Evolutionary conservation across 53 echinoderm and acorn worm species (phyloP), one percentile per base, ranked within the genome.

Genomic region (Mesocentrotus franciscanus): DNA sequence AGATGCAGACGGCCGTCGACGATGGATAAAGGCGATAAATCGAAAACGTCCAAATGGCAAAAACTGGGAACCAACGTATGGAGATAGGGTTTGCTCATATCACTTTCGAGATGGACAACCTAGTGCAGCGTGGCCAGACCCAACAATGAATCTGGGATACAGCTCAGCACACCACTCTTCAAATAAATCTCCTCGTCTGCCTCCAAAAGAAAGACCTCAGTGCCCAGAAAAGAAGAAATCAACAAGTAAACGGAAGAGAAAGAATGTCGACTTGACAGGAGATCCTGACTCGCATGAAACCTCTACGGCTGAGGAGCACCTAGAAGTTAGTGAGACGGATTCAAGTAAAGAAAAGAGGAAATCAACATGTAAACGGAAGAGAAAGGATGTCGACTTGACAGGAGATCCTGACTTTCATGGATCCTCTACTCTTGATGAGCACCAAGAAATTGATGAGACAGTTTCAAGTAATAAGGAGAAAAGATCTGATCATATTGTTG

Each of bases 61-160:
- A 6, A 33, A 96, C 57, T 96, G 96, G 97, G 61, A 78, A 74
- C 85, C 95, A 61, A 70, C 10, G 20, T 57, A 68, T 14, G 11
- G 83, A 15, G 71, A 92, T 71, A 84, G 95, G 30, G 58, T 96
- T 15, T 95, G 96, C 36, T 96, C 96, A 10, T 15, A 9, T 16
- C 95, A 96, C 64, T 96, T 96, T 27, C 18, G 49, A 92, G 92
- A 96, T 22, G 66, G n/a, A 24, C 32, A 96, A 61, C 96, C 96
- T 1, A 95, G 92, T 26, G 8, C 72, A 12, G 49, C 95, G 13
- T 66, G 68, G 66, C 96, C 96, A 27, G 74, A 96, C 29, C 96
- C 96, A 30, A 96, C 95, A 14, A 85, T 91, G 84, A 36, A 66
- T 18, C 92, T 96, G 10, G 94, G 96, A 22, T 91, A 94, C 78